A percentile compares a stretch with the other conserved stretches of the same genome.
phyloP scores from a whole-genome alignment of 2,888 invertebrate genomes.

The Cheilosia grossa region DNA sequence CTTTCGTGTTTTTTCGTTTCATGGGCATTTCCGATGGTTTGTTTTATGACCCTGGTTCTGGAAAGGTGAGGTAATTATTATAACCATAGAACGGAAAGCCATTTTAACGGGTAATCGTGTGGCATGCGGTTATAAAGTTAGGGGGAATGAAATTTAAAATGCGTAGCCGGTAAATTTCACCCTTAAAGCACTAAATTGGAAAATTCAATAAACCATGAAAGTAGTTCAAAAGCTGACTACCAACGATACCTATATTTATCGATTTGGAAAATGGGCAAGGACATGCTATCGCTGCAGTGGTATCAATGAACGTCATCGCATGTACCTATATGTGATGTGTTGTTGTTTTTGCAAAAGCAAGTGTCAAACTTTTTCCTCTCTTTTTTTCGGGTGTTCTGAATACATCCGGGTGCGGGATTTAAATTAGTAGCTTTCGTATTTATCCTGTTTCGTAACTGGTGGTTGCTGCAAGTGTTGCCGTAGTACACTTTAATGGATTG shows the following conservation, averaged over 20 bases:
- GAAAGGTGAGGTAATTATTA: slow-evolving; percentile 57
- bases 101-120: slow-evolving; percentile 5
- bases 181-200: slow-evolving; percentile 17
- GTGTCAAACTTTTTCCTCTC: slow-evolving; percentile 11
- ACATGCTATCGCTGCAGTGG: slow-evolving; percentile 42
- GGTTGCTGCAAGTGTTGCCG: slow-evolving; percentile 9
- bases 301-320: slow-evolving; percentile 24
- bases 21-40: slow-evolving; percentile 55
- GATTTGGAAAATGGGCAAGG: slow-evolving; percentile 62
- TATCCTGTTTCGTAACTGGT: slow-evolving; percentile 7
- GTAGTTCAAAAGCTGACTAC: slow-evolving; percentile 49
- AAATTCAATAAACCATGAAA: slow-evolving; percentile 63
- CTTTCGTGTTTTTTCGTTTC: slow-evolving; percentile 50
- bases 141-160: background rate
- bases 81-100: slow-evolving; percentile 6
- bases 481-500: background rate
- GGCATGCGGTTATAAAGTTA: slow-evolving; percentile 11
- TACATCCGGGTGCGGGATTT: slow-evolving; percentile 3
- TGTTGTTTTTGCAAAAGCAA: slow-evolving; percentile 42
- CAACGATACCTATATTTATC: slow-evolving; percentile 27
- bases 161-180: background rate
- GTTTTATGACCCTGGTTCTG: slow-evolving; percentile 5
- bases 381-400: background rate
- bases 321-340: slow-evolving; percentile 17
- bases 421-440: slow-evolving; percentile 4